phyloP scores from a whole-genome alignment of 2,888 invertebrate species.

The Hypercompe scribonia region DNA sequence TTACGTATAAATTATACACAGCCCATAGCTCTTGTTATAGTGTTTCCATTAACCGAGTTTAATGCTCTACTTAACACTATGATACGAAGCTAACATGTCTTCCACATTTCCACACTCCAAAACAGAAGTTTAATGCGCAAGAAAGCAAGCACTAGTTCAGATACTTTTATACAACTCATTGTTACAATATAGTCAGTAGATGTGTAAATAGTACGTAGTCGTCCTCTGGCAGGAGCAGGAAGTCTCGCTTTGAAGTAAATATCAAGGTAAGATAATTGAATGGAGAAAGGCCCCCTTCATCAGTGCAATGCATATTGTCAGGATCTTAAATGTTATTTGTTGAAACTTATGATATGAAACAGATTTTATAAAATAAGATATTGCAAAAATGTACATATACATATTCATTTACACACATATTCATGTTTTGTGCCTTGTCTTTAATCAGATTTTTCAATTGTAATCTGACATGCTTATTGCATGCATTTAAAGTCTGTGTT shows the following conservation, averaged over 20 bases:
- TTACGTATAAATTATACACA: constrained; percentile 57
- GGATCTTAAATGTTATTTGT: background rate
- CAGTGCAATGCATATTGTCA: constrained; percentile 31
- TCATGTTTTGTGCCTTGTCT: background rate
- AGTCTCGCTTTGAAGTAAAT: constrained; percentile 74
- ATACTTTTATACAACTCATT: background rate
- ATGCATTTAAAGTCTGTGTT: background rate
- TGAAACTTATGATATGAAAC: background rate
- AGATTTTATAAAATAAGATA: background rate
- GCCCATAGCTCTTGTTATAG: constrained; percentile 42
- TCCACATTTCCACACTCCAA: background rate
- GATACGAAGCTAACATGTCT: background rate
- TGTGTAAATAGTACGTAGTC: constrained; percentile 53
- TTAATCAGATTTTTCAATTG: background rate
- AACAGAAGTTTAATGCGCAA: background rate
- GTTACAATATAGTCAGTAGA: constrained; percentile 34
- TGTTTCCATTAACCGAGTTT: constrained; percentile 69
- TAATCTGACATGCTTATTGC: background rate
- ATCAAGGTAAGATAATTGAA: constrained; percentile 76
- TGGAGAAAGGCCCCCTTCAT: constrained; percentile 65
- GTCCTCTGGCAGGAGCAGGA: constrained; percentile 78
- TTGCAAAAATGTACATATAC: background rate
- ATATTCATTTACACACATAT: background rate
- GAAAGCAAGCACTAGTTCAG: background rate
- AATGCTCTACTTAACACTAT: constrained; percentile 69